Conservation (phyloP, 2,797 vertebrate species). For the Amblyopsis hoosieri region DNA sequence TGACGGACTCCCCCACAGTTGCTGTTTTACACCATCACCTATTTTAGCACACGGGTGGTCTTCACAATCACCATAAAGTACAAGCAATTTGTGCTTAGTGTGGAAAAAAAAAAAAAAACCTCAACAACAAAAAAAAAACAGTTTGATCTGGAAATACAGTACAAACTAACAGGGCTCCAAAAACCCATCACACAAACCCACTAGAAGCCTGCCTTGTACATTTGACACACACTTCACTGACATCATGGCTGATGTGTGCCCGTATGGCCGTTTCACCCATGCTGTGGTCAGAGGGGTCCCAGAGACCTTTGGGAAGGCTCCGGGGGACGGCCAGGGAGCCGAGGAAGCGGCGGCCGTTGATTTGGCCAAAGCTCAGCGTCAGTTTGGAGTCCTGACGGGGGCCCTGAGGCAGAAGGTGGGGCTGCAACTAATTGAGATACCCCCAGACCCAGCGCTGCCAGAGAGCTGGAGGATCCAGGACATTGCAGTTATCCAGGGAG, state of each 20-base stretch:
- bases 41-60: conserved; percentile 19
- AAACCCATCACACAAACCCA: no score
- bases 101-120: no score
- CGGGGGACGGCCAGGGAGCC: conserved; percentile 45
- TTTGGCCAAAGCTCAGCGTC: conserved; percentile 88
- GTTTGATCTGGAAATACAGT: no score
- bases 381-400: conserved; percentile 88
- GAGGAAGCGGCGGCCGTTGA: conserved; percentile 69
- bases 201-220: not conserved
- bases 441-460: conserved; percentile 81
- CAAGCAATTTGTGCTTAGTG: no score
- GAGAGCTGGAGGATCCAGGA: conserved; percentile 88
- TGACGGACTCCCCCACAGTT: conserved; percentile 10
- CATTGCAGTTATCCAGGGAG: conserved; percentile 86
- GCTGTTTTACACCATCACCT: conserved; percentile 19
- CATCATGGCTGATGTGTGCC: conserved; percentile 76
- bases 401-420: conserved; percentile 91
- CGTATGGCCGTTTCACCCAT: conserved; percentile 87
- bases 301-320: conserved; percentile 76
- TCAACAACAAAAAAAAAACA: no score
- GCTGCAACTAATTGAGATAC: conserved; percentile 90
- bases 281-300: conserved; percentile 87
- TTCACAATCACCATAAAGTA: not conserved
- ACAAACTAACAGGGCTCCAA: no score
- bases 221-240: not conserved